Evolutionary conservation across 1,140 invertebrate species (phyloP).

Genomic region (Brachystomella parvula): DNA sequence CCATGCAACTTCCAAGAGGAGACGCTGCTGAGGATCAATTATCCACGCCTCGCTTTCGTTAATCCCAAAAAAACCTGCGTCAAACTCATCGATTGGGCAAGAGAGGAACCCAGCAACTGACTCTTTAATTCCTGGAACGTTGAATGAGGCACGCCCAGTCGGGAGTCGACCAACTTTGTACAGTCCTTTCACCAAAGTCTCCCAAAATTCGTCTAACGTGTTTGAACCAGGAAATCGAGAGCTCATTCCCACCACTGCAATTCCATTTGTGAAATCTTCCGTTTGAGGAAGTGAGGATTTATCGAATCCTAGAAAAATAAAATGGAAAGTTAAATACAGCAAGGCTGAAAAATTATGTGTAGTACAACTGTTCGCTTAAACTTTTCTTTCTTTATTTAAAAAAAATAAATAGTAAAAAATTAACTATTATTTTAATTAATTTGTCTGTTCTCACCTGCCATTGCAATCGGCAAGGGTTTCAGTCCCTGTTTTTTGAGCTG

Average conservation of each 20-base stretch:
- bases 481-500: too few relatives aligned
- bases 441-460: too few relatives aligned
- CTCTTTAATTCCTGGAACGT: background rate
- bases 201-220: constrained; percentile 7
- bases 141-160: background rate
- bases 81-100: constrained; percentile 42
- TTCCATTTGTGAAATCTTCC: too few relatives aligned
- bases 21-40: constrained; percentile 56
- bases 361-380: too few relatives aligned
- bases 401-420: too few relatives aligned
- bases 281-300: too few relatives aligned
- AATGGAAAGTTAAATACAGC: too few relatives aligned
- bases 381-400: too few relatives aligned
- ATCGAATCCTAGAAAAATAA: too few relatives aligned
- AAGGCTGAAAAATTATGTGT: too few relatives aligned
- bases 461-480: too few relatives aligned
- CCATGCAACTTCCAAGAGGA: constrained; percentile 53
- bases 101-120: constrained; percentile 9
- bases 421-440: too few relatives aligned
- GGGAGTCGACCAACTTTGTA: constrained; percentile 2
- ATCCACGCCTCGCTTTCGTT: constrained; percentile 49
- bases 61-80: constrained; percentile 50
- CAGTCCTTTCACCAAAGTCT: background rate
- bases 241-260: constrained; percentile 13
- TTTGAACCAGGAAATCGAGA: constrained; percentile 5